Base-by-base conservation (phyloP, 2,888 invertebrate genomes). In the Anticlea derivata region DNA sequence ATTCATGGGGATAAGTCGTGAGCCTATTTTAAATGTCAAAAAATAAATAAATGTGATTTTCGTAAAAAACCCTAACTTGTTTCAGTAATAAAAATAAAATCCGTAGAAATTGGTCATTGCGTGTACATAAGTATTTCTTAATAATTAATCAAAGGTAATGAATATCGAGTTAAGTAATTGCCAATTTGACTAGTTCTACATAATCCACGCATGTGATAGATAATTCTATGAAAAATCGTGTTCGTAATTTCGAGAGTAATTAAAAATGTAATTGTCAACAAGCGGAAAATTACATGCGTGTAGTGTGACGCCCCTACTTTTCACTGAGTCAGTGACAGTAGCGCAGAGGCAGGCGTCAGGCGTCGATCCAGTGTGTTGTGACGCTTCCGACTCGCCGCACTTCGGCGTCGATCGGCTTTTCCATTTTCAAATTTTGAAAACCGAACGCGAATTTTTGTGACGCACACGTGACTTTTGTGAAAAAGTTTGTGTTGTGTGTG, bases 291-390 rank as follows among this genome's bases (percentile, higher is more conserved):
- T 73, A 60, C 66, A 65, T 66, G 58, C 69, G 65, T 72, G 65
- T 67, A 60, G 59, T 69, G 78, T 79, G 83, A 78, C 82, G 80
- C 80, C 88, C 88, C 88, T 87, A 82, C 78, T 82, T 79, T 83
- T 80, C 82, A 77, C 78, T 78, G 83, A 78, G 55, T 80, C 78
- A 81, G 70, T 74, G 75, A 71, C 65, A 62, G 65, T 62, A 53
- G 40, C 49, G 38, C 47, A 24, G 45, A 26, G 17, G 70, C 66
- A 30, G 61, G 60, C 65, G 72, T 66, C 70, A 63, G 61, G 60
- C 61, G 58, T 65, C 63, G 68, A 67, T 73, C 66, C 85, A 86
- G 86, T 87, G 73, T 76, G 81, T 78, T 72, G 66, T 70, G 68
- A 69, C 75, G 80, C 81, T 82, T 84, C 85, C 83, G 76, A 81